Base-by-base conservation (phyloP, 2,113 vertebrate genomes). In the Paracanthobrama guichenoti region DNA sequence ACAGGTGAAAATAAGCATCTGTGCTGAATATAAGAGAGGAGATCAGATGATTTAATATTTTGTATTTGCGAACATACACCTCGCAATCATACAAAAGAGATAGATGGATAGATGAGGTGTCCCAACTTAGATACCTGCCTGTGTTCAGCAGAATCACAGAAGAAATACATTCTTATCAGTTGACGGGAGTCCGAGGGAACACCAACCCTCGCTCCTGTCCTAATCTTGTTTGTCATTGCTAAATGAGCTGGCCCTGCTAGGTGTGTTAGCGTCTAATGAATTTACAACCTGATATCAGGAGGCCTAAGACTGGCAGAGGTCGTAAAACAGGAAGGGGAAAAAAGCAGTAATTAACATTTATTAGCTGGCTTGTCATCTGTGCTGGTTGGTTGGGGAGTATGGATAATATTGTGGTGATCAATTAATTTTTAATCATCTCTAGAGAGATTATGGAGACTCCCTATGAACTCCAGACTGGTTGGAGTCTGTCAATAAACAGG, bases 401-500 rank as follows among this genome's bases (percentile, higher is more conserved):
- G 66, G 90, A 91, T 93, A 91, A 90, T 84, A 78, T 89, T 81
- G 86, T 84, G 26, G 83, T 84, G 89, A 92, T 94, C 91, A 93
- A 92, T 94, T 91, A 92, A 94, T 94, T 87, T 91, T 94, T 94
- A 93, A 95, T 95, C 89, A 87, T 74, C 91, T 90, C 89, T 82
- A 55, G 89, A 83, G 89, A 90, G 93, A 95, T 95, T 93, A 93
- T 89, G 53, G 73, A 84, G 90, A 90, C 89, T 90, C 84, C 88
- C 71, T 67, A 93, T 95, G 92, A 93, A 94, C 94, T 94, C 91
- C 93, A 95, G 94, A 94, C 94, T 92, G 93, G 90, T 92, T 92
- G 94, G 93, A 95, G 94, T 94, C 93, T 93, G 93, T 95, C 94
- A 94, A 95, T 94, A 93, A 91, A 92, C 91, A 94, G 91, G 93